Evolutionary conservation across 2,888 invertebrate species (phyloP), one percentile per base, ranked within the genome.

Genomic region (Cantharis nigra): DNA sequence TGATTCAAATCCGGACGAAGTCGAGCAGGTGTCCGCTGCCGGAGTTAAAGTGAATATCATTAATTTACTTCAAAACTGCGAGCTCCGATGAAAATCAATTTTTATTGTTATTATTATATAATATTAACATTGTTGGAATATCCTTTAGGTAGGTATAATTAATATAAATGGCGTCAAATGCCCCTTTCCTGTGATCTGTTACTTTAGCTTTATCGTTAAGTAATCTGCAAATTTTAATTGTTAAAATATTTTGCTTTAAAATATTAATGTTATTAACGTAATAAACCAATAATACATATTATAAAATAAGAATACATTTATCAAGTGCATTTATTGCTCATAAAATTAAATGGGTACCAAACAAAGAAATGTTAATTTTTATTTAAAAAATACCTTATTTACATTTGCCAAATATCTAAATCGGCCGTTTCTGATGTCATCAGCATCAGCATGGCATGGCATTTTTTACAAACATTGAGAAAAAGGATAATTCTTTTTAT

Each of bases 1-100:
- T 18, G 96, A 96, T 83, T 86, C 93, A 74, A 94, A 94, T 81
- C 90, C 91, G 3, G 91, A 92, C 81, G 90, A 90, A 80, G 89
- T 93, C 23, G 84, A 84, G 72, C 85, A 88, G 80, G 86, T 88
- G 14, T 85, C 86, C 71, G 84, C 84, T 69, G 88, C 87, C 5
- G 87, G 88, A 9, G 87, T 87, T 26, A 84, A 80, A 78, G 87
- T 88, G 16, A 85, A 85, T 79, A 88, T 87, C 81, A 83, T 89
- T 20, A 86, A 89, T 82, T 84, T 88, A 67, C 81, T 79, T 20
- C 76, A 79, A 14, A 76, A 79, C 28, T 77, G 79, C 33, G 74
- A 74, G 26, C 65, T 64, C 62, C 74, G 18, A 76, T 28, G 67
- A 64, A 65, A 62, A 70, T 23, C 11, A 67, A 67, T 67, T 18